Evolutionary conservation across 2,113 vertebrate genomes (phyloP).

Genomic region (Tylochromis polylepis): DNA sequence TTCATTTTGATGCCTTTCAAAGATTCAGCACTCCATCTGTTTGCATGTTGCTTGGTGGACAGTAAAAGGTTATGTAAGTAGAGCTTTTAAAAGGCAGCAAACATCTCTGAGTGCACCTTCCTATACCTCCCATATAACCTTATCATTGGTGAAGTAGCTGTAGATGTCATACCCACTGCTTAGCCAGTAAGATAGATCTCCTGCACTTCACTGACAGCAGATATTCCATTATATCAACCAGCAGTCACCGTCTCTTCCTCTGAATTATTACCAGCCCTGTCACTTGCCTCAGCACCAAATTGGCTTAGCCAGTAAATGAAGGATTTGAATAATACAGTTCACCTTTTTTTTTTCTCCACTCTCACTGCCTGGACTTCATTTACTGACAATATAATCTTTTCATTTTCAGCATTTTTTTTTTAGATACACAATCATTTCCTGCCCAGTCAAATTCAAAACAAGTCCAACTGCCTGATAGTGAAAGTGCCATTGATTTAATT

Average conservation of each 20-base stretch:
- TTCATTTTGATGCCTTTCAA: not conserved
- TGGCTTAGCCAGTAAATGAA: slow-evolving; percentile 73
- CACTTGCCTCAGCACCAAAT: slow-evolving; percentile 67
- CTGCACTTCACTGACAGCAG: slow-evolving; percentile 57
- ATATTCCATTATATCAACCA: slow-evolving; percentile 69
- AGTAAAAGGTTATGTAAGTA: not conserved
- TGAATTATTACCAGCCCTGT: slow-evolving; percentile 59
- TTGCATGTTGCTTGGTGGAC: not conserved
- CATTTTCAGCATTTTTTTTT: slow-evolving; percentile 9
- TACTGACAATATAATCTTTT: slow-evolving; percentile 49
- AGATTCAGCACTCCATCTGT: not conserved
- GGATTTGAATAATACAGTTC: slow-evolving; percentile 73
- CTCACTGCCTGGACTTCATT: slow-evolving; percentile 34
- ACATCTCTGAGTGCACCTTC: not conserved
- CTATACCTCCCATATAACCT: slow-evolving; percentile 5
- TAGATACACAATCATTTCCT: not conserved
- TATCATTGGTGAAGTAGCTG: slow-evolving; percentile 19
- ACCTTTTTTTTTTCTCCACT: slow-evolving; percentile 38
- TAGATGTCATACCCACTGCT: slow-evolving; percentile 25
- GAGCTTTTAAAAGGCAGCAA: not conserved
- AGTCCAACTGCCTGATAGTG: not conserved
- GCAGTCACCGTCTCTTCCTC: slow-evolving; percentile 50
- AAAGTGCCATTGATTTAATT: not conserved
- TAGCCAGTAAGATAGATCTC: slow-evolving; percentile 59
- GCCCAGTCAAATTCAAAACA: not conserved